Percentiles rank a stretch among this genome's conserved stretches.
phyloP scores from a whole-genome alignment of 2,113 vertebrate genomes.

The Atrichornis clamosus region DNA sequence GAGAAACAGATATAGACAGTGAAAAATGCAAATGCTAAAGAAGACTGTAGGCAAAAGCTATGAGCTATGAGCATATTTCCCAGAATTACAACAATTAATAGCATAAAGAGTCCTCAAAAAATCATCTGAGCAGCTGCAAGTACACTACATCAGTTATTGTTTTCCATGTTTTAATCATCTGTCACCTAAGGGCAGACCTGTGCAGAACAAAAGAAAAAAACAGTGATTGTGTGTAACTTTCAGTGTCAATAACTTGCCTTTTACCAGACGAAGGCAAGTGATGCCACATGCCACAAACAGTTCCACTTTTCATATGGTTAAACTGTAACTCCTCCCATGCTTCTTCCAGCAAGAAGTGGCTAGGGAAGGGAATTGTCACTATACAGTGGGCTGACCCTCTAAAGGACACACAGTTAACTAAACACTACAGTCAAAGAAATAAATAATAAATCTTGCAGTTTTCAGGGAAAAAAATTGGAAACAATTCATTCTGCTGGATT shows the following conservation, averaged over 20 bases:
- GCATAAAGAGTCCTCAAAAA: background rate
- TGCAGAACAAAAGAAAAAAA: background rate
- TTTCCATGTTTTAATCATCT: background rate
- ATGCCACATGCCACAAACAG: accelerated
- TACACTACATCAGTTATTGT: background rate
- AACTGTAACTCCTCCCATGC: background rate
- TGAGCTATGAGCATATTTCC: background rate
- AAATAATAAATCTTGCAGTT: background rate
- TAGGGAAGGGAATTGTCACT: background rate
- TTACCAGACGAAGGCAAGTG: background rate
- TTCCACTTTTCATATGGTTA: background rate
- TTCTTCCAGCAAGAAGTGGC: background rate
- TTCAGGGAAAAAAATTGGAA: background rate
- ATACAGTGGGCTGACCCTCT: background rate
- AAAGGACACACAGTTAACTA: background rate
- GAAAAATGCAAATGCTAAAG: background rate
- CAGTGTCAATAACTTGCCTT: background rate
- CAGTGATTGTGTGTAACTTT: background rate
- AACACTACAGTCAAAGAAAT: background rate
- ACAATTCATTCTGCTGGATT: background rate
- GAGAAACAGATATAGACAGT: background rate
- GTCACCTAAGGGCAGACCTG: background rate
- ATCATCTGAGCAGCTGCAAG: background rate
- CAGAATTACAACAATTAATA: background rate
- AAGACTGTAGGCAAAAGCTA: background rate